Evolutionary conservation across 2,888 invertebrate genomes (phyloP).

Genomic region (Zaprionus bogoriensis): DNA sequence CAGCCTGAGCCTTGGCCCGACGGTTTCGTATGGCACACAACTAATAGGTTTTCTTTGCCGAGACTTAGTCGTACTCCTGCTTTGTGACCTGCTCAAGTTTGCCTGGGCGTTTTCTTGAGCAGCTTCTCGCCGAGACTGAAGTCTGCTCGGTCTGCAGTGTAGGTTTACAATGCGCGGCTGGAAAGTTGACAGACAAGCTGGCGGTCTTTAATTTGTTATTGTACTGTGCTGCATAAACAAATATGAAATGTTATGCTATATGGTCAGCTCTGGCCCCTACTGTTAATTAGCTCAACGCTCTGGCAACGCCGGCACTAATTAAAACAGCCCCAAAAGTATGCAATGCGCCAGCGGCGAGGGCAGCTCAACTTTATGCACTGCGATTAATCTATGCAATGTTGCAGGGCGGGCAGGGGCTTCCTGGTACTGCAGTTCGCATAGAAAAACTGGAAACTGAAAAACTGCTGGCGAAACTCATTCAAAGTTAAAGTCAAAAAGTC

Average conservation of each 20-base stretch:
- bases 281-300: slow-evolving; percentile 39
- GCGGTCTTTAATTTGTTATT: neutral
- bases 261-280: too few species aligned
- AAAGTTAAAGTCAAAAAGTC: slow-evolving; percentile 70
- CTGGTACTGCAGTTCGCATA: slow-evolving; percentile 27
- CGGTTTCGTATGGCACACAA: slow-evolving; percentile 58
- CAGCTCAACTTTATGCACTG: slow-evolving; percentile 21
- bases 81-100: slow-evolving; percentile 33
- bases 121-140: neutral
- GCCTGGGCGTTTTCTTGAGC: slow-evolving; percentile 7
- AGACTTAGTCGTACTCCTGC: slow-evolving; percentile 33
- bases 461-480: slow-evolving; percentile 68
- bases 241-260: too few species aligned
- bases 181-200: neutral
- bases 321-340: slow-evolving; percentile 42
- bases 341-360: slow-evolving; percentile 27
- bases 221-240: too few species aligned
- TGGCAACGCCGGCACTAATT: slow-evolving; percentile 36
- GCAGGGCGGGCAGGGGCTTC: slow-evolving; percentile 4
- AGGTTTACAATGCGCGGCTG: neutral
- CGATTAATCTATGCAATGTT: slow-evolving; percentile 60
- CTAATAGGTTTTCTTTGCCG: slow-evolving; percentile 70
- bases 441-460: slow-evolving; percentile 39
- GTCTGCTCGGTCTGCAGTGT: neutral
- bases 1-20: slow-evolving; percentile 33